Percentiles rank a stretch among this genome's conserved stretches.
These are phyloP conservation scores for Drosophila algonquin DNA, from an alignment of 2,888 invertebrate species.

Conservation along the genomic window DNA sequence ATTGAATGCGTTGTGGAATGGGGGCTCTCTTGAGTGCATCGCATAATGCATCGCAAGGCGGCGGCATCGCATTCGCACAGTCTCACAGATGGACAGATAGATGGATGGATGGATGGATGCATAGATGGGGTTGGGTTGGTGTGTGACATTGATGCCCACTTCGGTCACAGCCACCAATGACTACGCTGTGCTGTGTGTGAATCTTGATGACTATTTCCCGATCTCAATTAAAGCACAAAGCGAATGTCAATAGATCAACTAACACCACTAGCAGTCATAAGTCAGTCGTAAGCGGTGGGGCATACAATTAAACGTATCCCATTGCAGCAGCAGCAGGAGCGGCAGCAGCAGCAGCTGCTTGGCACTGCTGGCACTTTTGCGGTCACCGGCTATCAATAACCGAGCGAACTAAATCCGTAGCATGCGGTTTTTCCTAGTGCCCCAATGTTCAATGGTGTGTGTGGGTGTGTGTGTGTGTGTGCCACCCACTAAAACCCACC, in stretches of 20 bases:
- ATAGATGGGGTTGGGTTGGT: no score
- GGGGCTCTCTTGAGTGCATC: conserved; percentile 41
- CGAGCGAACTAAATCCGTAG: conserved; percentile 63
- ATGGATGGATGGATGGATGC: neutral
- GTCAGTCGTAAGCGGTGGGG: conserved; percentile 19
- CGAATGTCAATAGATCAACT: conserved; percentile 69
- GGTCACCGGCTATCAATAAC: conserved; percentile 73
- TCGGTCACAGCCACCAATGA: neutral
- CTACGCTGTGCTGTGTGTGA: conserved; percentile 1
- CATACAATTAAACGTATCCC: conserved; percentile 67
- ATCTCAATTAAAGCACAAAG: conserved; percentile 61
- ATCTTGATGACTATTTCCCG: conserved; percentile 47
- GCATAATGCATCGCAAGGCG: conserved; percentile 20
- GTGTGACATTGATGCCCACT: no score
- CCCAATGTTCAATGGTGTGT: neutral
- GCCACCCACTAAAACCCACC: neutral
- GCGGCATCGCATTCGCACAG: neutral
- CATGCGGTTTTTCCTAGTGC: conserved; percentile 59
- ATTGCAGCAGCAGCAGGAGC: conserved; percentile 40
- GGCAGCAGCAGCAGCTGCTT: conserved; percentile 13
- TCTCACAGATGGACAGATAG: neutral
- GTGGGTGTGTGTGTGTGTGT: conserved; percentile 14
- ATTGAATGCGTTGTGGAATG: conserved; percentile 1
- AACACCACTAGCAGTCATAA: conserved; percentile 31
- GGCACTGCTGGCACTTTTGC: conserved; percentile 47